Evolutionary conservation across 1,140 invertebrate species (phyloP).

Genomic region (Eupeodes corollae): DNA sequence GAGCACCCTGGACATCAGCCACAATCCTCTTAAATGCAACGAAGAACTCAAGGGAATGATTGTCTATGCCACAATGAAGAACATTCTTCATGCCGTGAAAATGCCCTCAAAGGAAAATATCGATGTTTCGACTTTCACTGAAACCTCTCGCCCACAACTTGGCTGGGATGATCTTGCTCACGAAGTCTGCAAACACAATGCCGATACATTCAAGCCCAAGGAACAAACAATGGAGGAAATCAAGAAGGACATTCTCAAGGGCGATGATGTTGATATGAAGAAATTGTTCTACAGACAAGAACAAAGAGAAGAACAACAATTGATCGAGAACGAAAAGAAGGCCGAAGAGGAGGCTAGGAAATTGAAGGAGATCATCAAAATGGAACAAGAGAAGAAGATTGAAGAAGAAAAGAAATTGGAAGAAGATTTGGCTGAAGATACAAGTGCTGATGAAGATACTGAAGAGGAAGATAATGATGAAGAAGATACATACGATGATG

Average conservation of each 20-base stretch:
- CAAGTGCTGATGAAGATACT: constrained; percentile 15
- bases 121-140: constrained; percentile 8
- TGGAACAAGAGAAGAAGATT: not conserved
- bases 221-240: constrained; percentile 9
- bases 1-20: constrained; percentile 47
- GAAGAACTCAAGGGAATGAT: constrained; percentile 46
- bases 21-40: constrained; percentile 54
- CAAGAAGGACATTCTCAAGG: constrained; percentile 27
- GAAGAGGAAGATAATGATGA: constrained; percentile 16
- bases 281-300: constrained; percentile 1
- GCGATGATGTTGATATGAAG: constrained; percentile 1
- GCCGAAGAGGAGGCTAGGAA: not conserved
- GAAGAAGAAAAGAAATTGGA: constrained; percentile 38
- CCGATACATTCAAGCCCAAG: not conserved
- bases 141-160: constrained; percentile 11
- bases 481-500: constrained; percentile 26
- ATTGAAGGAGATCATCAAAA: constrained; percentile 4
- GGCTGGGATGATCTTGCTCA: constrained; percentile 26
- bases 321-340: not conserved
- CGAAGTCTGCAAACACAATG: constrained; percentile 26
- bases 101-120: constrained; percentile 39
- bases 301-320: not conserved
- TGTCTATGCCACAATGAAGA: constrained; percentile 41
- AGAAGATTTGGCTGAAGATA: constrained; percentile 29
- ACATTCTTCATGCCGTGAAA: constrained; percentile 40